These are phyloP conservation scores for Clarias gariepinus DNA, from an alignment of 2,113 vertebrate genomes.

Conservation along the genomic window DNA sequence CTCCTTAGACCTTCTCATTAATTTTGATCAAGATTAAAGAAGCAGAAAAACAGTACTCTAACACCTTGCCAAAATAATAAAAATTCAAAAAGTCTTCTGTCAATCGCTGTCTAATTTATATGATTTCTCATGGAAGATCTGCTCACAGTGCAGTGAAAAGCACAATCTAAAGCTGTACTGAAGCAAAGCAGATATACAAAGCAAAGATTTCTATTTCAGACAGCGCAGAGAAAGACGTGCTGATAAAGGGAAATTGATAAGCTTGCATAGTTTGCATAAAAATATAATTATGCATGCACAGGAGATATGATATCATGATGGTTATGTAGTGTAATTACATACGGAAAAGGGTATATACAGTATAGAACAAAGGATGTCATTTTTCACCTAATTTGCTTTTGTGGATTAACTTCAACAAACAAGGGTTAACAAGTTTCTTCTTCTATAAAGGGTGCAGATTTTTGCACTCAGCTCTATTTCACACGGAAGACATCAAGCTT, in stretches of 20 bases:
- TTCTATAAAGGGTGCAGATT: too few species aligned
- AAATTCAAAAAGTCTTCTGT: not conserved
- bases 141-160: not conserved
- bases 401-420: too few species aligned
- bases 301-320: not conserved
- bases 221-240: slow-evolving; percentile 10
- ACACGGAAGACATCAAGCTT: too few species aligned
- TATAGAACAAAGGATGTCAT: not conserved
- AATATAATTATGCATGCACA: not conserved
- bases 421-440: too few species aligned
- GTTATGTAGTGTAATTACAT: not conserved
- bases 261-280: not conserved
- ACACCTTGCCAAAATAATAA: not conserved
- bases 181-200: not conserved
- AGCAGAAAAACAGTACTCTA: not conserved
- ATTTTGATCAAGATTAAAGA: not conserved
- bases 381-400: too few species aligned
- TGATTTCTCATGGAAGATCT: not conserved
- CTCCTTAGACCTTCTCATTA: not conserved
- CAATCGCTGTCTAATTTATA: not conserved
- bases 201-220: not conserved
- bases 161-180: not conserved
- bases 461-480: too few species aligned
- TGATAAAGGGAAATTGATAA: not conserved
- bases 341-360: not conserved